These are phyloP conservation scores for Sciurus vulgaris DNA, from an alignment of 2,797 vertebrate species.

Conservation along the genomic window DNA sequence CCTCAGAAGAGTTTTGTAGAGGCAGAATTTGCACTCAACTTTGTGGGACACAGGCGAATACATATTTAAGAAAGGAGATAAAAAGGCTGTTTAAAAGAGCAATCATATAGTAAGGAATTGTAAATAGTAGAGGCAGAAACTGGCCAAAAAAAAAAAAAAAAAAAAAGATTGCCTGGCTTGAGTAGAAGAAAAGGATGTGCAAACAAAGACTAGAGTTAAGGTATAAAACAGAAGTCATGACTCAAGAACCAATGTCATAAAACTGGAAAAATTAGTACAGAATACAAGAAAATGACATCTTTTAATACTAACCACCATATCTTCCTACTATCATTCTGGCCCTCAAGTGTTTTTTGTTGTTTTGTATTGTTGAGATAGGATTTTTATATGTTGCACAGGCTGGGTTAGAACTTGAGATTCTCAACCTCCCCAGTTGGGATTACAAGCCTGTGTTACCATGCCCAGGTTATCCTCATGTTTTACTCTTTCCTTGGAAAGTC, in stretches of 20 bases:
- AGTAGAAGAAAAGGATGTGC: background rate
- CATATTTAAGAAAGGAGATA: background rate
- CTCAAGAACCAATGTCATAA: background rate
- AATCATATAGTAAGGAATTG: background rate
- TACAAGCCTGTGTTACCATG: no score
- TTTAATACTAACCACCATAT: background rate
- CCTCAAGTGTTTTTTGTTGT: no score
- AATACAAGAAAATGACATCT: background rate
- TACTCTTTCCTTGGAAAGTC: background rate
- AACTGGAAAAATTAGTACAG: background rate
- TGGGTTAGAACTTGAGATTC: no score
- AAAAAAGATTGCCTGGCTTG: background rate
- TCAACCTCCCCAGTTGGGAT: no score
- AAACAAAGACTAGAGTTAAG: background rate
- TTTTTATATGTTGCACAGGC: no score
- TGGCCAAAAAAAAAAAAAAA: background rate
- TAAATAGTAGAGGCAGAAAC: conserved; percentile 28
- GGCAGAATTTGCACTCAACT: conserved; percentile 33
- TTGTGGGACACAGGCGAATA: background rate
- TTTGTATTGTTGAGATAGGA: no score
- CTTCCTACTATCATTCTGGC: background rate
- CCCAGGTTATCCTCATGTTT: background rate
- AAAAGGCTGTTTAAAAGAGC: conserved; percentile 10
- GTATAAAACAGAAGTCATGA: background rate
- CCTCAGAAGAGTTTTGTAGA: background rate